Evolutionary conservation across 2,113 vertebrate species (phyloP), one percentile per base, ranked within the genome.

Genomic region (Scatophagus argus): DNA sequence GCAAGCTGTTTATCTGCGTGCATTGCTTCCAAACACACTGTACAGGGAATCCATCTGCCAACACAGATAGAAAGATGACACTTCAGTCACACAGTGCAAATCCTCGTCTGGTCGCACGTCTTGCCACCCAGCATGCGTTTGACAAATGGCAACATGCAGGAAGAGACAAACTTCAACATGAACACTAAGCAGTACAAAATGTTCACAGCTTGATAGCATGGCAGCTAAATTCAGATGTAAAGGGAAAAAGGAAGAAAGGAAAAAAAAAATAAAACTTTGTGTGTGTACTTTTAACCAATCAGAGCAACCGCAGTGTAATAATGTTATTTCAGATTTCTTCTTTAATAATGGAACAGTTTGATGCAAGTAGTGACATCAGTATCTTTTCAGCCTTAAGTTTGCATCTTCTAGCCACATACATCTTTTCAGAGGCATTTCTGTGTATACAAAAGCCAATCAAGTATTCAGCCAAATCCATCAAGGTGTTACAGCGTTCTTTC

Each of bases 1-100:
- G 59, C 83, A 85, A 76, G 79, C 82, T 79, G 82, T 68, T 82
- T 76, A 62, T 63, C 71, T 77, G 62, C 46, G 56, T 73, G 63
- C 58, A 51, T 38, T 56, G 36, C 78, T 63, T 81, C 82, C 86
- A 79, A 88, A 77, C 82, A 79, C 86, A 85, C 79, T 78, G 82
- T 68, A 66, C 71, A 61, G 61, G 58, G 64, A 44, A 78, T 82
- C 82, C 86, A 76, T 82, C 78, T 87, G 84, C 81, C 84, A 79
- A 39, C 81, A 60, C 74, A 84, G 66, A 79, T 78, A 73, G 78
- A 79, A 62, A 78, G 83, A 81, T 76, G 74, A 84, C 84, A 86
- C 82, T 89, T 76, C 84, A 74, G 38, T 82, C 81, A 63, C 74
- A 77, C 71, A 65, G 79, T 70, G 77, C 65, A 86, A 86, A 88